Evolutionary conservation across 2,888 invertebrate species (phyloP).

Genomic region (Zeuzera pyrina): DNA sequence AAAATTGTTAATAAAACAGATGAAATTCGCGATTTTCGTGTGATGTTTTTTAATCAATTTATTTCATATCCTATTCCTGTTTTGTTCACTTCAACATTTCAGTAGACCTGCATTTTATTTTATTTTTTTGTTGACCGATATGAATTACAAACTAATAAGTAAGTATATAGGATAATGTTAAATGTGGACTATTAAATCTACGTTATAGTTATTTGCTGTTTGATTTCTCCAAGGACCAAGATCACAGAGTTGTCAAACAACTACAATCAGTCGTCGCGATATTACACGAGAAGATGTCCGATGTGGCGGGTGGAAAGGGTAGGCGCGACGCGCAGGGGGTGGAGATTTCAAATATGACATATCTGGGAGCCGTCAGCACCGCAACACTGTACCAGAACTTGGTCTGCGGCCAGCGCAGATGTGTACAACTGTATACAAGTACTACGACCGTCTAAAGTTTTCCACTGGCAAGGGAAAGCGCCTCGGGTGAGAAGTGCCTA

Average conservation of each 20-base stretch:
- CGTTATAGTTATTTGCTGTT: no score
- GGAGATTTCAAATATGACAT: conserved; percentile 60
- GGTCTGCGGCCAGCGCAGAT: conserved; percentile 63
- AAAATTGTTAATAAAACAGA: no score
- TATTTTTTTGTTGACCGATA: no score
- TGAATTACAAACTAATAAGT: no score
- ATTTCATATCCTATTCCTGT: no score
- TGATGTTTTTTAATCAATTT: no score
- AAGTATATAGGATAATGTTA: no score
- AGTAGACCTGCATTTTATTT: no score
- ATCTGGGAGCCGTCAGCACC: conserved; percentile 63
- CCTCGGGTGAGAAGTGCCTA: conserved; percentile 50
- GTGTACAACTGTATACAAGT: conserved; percentile 25
- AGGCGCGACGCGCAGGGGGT: conserved; percentile 13
- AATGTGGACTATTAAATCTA: no score
- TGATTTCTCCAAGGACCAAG: conserved; percentile 27
- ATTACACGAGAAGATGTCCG: conserved; percentile 52
- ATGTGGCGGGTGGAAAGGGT: conserved; percentile 24
- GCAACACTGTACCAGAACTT: conserved; percentile 60
- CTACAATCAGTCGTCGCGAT: conserved; percentile 43
- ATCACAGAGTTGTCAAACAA: conserved; percentile 17
- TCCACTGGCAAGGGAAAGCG: conserved; percentile 41
- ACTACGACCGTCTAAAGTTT: conserved; percentile 43
- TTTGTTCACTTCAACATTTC: no score
- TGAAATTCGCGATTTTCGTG: no score